Conservation (phyloP, 2,797 vertebrate species). For the Petrocephalus schoutedeni region DNA sequence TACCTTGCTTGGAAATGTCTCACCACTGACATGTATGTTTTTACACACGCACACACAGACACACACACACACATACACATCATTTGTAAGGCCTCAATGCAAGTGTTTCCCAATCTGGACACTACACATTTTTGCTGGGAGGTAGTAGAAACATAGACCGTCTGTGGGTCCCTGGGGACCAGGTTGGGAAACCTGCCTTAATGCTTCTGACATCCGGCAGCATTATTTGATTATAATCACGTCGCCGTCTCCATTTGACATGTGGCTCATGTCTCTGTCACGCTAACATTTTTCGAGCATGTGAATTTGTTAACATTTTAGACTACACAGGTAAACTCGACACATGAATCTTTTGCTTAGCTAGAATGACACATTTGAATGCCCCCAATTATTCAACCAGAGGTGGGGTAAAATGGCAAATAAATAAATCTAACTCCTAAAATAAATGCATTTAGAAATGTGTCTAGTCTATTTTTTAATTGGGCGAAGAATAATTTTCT, state of each 20-base stretch:
- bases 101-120: constrained; percentile 21
- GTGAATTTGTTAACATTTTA: not conserved
- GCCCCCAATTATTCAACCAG: not conserved
- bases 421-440: not conserved
- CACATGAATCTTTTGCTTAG: not conserved
- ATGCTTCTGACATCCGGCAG: constrained; percentile 33
- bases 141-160: not conserved
- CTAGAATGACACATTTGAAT: not conserved
- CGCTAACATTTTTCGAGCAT: not conserved
- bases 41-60: not conserved
- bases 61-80: not conserved
- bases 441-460: not conserved
- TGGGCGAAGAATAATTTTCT: not conserved
- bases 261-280: constrained; percentile 19
- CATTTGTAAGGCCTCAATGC: not conserved
- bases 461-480: not conserved
- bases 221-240: constrained; percentile 39
- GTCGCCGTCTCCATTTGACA: constrained; percentile 12
- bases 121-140: not conserved
- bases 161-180: not conserved
- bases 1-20: constrained; percentile 7
- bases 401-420: not conserved
- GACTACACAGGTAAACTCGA: not conserved
- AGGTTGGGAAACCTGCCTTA: constrained; percentile 18
- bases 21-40: constrained; percentile 27